Conservation (phyloP, 2,888 invertebrate species). For the Nipponacmea schrenckii region DNA sequence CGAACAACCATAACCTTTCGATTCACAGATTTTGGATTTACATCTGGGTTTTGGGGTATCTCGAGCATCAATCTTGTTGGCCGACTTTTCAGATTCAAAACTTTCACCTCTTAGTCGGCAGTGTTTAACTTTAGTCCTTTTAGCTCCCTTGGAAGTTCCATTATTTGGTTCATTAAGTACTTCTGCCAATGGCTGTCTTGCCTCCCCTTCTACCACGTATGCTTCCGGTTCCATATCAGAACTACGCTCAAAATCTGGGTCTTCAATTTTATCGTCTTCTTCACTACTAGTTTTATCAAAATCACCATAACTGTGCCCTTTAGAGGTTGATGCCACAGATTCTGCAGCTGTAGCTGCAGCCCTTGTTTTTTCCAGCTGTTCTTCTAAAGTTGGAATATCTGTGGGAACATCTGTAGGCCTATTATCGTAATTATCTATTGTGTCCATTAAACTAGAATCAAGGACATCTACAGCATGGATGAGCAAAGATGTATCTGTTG, state of each 20-base stretch:
- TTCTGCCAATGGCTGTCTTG: not conserved
- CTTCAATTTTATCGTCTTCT: too few relatives aligned
- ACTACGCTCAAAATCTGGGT: not conserved
- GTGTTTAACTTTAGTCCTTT: not conserved
- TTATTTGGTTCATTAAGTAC: not conserved
- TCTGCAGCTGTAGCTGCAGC: too few relatives aligned
- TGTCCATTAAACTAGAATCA: too few relatives aligned
- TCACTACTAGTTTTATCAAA: too few relatives aligned
- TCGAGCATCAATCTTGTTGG: not conserved
- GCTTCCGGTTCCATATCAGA: not conserved
- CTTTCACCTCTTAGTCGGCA: not conserved
- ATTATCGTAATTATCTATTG: too few relatives aligned
- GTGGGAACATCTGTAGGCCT: too few relatives aligned
- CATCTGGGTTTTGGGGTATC: not conserved
- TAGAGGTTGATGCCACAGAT: too few relatives aligned
- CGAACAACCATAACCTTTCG: not conserved
- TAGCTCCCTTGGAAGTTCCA: not conserved
- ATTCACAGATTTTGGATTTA: not conserved
- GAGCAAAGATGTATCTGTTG: too few relatives aligned
- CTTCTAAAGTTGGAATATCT: too few relatives aligned
- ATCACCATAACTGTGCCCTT: too few relatives aligned
- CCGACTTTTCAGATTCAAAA: not conserved
- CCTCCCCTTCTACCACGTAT: not conserved
- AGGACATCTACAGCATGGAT: too few relatives aligned
- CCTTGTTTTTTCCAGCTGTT: too few relatives aligned